A percentile compares a stretch with the other conserved stretches of the same genome.
These are phyloP conservation scores for Patagioenas fasciata DNA, from an alignment of 2,113 vertebrate species.

Conservation along the genomic window DNA sequence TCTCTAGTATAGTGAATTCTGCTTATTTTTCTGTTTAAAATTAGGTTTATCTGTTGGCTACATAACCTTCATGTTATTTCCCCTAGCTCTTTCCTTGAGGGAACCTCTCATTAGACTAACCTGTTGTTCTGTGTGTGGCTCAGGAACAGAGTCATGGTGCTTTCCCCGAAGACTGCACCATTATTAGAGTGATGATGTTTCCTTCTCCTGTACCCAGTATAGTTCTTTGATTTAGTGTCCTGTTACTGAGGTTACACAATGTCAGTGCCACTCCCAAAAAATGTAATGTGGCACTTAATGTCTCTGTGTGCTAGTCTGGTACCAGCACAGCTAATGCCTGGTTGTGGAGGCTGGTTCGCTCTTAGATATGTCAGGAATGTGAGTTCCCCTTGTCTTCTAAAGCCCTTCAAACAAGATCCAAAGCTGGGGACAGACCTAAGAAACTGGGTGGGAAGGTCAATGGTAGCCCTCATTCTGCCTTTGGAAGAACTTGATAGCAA, in stretches of 20 bases:
- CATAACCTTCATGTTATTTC: not conserved
- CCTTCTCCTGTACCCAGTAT: not conserved
- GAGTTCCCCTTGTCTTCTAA: not conserved
- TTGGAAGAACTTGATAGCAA: not conserved
- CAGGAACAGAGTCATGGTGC: not conserved
- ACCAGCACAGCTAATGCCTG: not conserved
- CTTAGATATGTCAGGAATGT: not conserved
- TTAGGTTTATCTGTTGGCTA: not conserved
- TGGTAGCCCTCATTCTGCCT: not conserved
- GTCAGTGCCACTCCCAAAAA: not conserved
- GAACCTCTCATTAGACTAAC: not conserved
- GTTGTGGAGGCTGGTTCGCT: not conserved
- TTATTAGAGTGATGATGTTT: not conserved
- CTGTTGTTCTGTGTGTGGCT: not conserved
- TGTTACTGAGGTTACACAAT: not conserved
- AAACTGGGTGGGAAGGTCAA: not conserved
- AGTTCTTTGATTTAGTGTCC: not conserved
- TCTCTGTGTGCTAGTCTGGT: not conserved
- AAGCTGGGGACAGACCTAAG: not conserved
- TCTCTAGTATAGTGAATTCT: not conserved
- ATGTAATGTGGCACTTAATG: rapidly evolving
- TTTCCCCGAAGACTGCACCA: not conserved
- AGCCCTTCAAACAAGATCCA: not conserved
- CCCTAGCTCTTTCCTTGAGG: not conserved
- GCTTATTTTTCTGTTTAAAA: not conserved